Evolutionary conservation across 2,888 invertebrate genomes (phyloP), one percentile per base, ranked within the genome.

Genomic region (Aleiodes alternator): DNA sequence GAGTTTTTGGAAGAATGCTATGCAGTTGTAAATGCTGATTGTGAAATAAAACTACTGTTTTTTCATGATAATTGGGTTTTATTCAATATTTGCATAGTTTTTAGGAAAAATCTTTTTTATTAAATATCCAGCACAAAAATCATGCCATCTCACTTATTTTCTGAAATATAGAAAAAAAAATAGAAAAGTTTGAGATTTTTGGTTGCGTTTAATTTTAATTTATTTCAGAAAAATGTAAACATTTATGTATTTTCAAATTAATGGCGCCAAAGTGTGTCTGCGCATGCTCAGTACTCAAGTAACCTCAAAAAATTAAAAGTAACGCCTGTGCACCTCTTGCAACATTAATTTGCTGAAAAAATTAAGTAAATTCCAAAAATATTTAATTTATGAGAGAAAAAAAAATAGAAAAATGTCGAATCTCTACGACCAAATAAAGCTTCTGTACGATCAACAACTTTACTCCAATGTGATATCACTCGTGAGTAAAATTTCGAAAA

Each of bases 391-490:
- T 64, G 64, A 59, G 23, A 48, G 43, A 43, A 38, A 71, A 7
- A 43, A 31, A 16, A 57, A 69, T 9, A 34, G n/a, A 68, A 71
- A 50, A 89, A 93, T 93, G 91, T 91, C 91, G 72, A 90, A 90
- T 55, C 86, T 94, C 70, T 92, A 93, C 82, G 93, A 94, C 73
- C 94, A 95, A 86, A 90, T 96, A 5, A 93, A 94, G 81, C 90
- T 92, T 55, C 90, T 96, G 31, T 94, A 93, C 84, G 94, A 95
- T 76, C 92, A 94, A 82, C 92, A 94, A 81, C 90, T 96, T 1
- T 94, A 95, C 86, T 93, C 94, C 9, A 95, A 95, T 88, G 93
- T 95, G 14, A 92, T 94, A 68, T 91, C 92, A 82, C 88, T 95
- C 87, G 95, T 95, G 91, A 92, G 92, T 88, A 23, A 51, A 68